Evolutionary conservation across 2,888 invertebrate genomes (phyloP).

Genomic region (Amblyteles armatorius): DNA sequence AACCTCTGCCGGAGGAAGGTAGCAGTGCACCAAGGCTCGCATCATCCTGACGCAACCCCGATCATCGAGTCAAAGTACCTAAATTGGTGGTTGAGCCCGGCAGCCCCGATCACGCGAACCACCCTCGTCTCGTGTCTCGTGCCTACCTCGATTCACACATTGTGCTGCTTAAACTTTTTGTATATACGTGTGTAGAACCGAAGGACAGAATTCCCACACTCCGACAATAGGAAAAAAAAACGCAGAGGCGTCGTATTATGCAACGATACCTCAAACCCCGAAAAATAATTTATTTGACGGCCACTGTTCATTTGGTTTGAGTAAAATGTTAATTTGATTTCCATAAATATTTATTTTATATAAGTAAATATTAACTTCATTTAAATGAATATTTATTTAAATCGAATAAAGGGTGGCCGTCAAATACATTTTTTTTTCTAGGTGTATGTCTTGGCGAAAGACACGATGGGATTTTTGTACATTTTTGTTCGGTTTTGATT

Average conservation of each 20-base stretch:
- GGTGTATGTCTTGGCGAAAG: too few relatives aligned
- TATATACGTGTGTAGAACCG: background rate
- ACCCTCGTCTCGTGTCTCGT: constrained; percentile 13
- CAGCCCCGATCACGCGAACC: constrained; percentile 45
- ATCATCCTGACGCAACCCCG: constrained; percentile 41
- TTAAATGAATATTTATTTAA: too few relatives aligned
- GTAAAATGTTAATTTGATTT: too few relatives aligned
- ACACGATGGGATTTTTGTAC: too few relatives aligned
- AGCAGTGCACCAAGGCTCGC: constrained; percentile 15
- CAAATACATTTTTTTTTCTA: too few relatives aligned
- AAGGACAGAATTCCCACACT: background rate
- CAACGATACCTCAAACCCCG: background rate
- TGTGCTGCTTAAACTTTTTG: background rate
- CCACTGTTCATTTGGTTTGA: too few relatives aligned
- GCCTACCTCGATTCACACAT: constrained; percentile 6
- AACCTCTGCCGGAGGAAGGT: background rate
- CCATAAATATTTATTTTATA: too few relatives aligned
- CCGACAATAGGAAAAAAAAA: background rate
- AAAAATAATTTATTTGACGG: too few relatives aligned
- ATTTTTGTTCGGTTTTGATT: too few relatives aligned
- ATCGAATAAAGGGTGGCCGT: too few relatives aligned
- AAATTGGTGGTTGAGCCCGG: constrained; percentile 50
- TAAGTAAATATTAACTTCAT: too few relatives aligned
- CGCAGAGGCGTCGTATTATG: background rate
- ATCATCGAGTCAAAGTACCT: constrained; percentile 46